Evolutionary conservation across 1,140 invertebrate species (phyloP), one percentile per base, ranked within the genome.

Genomic region (Luehdorfia chinensis): DNA sequence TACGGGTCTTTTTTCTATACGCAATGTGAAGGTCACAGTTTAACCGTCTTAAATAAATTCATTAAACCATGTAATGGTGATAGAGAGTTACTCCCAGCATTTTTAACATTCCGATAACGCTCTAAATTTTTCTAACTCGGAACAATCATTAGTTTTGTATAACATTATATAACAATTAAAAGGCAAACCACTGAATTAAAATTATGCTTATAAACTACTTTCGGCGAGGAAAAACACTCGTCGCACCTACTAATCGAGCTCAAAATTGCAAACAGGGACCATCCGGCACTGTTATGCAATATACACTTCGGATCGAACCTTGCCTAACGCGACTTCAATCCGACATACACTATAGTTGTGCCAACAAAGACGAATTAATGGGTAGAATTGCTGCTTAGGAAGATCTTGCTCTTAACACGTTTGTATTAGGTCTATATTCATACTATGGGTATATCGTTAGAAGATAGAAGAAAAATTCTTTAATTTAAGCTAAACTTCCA

Each of bases 341-440:
- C 0, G 59, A 69, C 6, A 65, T 68, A 1, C 28, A 54, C 5
- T 34, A 59, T 14, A 39, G 34, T 2, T 50, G 36, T 12, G 28
- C 12, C 1, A 30, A 51, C 4, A 6, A 46, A 1, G 36, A 4
- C 0, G 43, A 66, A 31, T 69, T 11, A n/a, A 2, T 21, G 4
- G 66, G 66, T 1, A 31, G 65, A 39, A 46, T 64, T 12, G 65
- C 65, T 2, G 37, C 47, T 2, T 61, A 50, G 48, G 60, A 68
- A 36, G 60, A 68, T 32, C 31, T 67, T 0, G 59, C 66, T 0
- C 15, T 69, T 2, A 48, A 62, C 11, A 45, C 52, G 4, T 69
- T 69, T 23, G n/a, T 62, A 9, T 19, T 62, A 28, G 66, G 66
- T 0, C n/a, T 69, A 7, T 47, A 50, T 14, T 9, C 46, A 4